These are phyloP conservation scores for Diarsia mendica DNA, from an alignment of 2,888 invertebrate genomes.

Conservation along the genomic window DNA sequence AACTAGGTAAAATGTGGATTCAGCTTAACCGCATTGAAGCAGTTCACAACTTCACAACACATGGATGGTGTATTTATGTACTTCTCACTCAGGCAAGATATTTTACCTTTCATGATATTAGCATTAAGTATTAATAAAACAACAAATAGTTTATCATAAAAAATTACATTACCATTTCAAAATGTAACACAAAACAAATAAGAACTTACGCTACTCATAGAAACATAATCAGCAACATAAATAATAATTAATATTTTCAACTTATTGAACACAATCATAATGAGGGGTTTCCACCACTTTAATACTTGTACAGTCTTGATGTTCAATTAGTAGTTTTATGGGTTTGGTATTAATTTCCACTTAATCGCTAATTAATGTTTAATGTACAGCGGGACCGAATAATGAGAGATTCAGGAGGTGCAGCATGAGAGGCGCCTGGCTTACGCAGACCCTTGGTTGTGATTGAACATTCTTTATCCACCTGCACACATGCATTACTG, in stretches of 20 bases:
- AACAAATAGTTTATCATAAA: not conserved
- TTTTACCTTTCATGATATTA: too few relatives aligned
- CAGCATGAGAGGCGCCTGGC: conserved; percentile 76
- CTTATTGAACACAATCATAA: conserved; percentile 49
- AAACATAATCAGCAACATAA: conserved; percentile 48
- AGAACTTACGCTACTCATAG: conserved; percentile 56
- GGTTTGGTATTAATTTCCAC: conserved; percentile 36
- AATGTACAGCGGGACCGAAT: conserved; percentile 83
- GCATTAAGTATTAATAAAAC: conserved; percentile 2
- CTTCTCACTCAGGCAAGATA: too few relatives aligned
- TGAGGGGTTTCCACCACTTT: conserved; percentile 29
- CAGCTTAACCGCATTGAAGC: too few relatives aligned
- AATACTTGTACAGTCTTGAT: conserved; percentile 62
- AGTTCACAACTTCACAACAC: too few relatives aligned
- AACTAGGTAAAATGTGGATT: too few relatives aligned
- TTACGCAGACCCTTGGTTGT: conserved; percentile 90
- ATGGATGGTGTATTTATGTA: too few relatives aligned
- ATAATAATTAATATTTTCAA: conserved; percentile 48
- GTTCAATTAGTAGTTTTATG: conserved; percentile 47
- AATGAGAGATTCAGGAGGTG: conserved; percentile 79
- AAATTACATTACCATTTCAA: conserved; percentile 28
- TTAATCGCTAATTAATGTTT: conserved; percentile 56
- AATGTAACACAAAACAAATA: conserved; percentile 20
- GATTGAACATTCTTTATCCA: conserved; percentile 95
- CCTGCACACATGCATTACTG: conserved; percentile 92